Evolutionary conservation across 2,797 vertebrate genomes (phyloP).

Genomic region (Chaetodon trifasciatus): DNA sequence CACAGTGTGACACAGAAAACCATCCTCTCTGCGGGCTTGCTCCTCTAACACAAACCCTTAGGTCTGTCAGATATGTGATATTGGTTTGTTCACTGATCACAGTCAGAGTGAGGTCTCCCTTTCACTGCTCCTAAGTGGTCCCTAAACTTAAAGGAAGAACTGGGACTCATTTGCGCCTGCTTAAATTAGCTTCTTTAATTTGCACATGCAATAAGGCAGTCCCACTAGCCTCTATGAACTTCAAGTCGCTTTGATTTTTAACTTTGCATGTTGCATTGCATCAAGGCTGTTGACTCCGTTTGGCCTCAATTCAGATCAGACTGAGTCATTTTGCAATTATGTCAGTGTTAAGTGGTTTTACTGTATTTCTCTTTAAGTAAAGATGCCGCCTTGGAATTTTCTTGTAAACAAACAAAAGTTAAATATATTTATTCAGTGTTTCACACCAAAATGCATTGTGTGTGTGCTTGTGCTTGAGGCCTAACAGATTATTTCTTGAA

Average conservation of each 20-base stretch:
- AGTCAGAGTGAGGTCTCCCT: background rate
- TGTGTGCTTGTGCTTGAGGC: background rate
- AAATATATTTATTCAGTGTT: background rate
- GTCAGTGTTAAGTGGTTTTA: background rate
- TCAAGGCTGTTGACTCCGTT: slow-evolving; percentile 15
- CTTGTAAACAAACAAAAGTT: background rate
- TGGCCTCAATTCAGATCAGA: background rate
- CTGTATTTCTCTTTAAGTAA: background rate
- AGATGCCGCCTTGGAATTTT: background rate
- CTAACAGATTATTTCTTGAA: background rate
- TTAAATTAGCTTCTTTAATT: slow-evolving; percentile 43
- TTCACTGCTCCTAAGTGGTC: slow-evolving; percentile 11
- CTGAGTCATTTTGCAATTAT: background rate
- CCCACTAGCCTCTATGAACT: slow-evolving; percentile 9
- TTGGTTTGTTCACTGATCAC: slow-evolving; percentile 10
- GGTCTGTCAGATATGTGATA: background rate
- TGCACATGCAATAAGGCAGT: slow-evolving; percentile 4
- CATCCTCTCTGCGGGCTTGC: background rate
- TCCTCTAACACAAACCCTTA: background rate
- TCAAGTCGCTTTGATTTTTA: slow-evolving; percentile 11
- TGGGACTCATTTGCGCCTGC: slow-evolving; percentile 33
- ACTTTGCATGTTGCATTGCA: background rate
- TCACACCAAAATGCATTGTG: background rate
- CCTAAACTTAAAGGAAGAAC: slow-evolving; percentile 22
- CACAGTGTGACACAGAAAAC: background rate